phyloP scores from a whole-genome alignment of 2,113 vertebrate genomes.

The Abramis brama region DNA sequence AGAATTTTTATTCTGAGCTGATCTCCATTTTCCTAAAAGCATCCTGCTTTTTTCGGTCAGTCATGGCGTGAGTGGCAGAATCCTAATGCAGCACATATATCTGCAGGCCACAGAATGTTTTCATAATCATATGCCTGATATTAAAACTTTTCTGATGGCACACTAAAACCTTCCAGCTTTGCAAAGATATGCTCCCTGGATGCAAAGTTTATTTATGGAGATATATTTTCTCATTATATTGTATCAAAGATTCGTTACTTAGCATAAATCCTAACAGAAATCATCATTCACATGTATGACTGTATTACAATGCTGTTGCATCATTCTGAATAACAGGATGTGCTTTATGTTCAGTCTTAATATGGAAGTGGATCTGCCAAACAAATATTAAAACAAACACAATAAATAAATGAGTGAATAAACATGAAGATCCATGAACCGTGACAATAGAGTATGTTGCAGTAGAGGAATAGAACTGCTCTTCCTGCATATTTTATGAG shows the following conservation, averaged over 20 bases:
- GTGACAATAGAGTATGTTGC: background rate
- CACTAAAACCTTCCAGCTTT: background rate
- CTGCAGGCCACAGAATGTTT: slow-evolving; percentile 18
- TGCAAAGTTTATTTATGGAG: slow-evolving; percentile 18
- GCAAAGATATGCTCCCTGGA: slow-evolving; percentile 16
- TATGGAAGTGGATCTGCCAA: background rate
- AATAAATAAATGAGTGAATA: background rate
- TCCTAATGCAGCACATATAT: background rate
- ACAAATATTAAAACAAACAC: slow-evolving; percentile 14
- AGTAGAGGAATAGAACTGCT: background rate
- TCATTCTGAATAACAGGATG: slow-evolving; percentile 41
- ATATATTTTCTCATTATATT: slow-evolving; percentile 2
- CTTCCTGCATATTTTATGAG: slow-evolving; percentile 47
- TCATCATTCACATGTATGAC: background rate
- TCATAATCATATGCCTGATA: slow-evolving; percentile 33
- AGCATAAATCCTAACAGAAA: background rate
- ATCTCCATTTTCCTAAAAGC: slow-evolving; percentile 47
- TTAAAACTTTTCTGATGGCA: slow-evolving; percentile 17
- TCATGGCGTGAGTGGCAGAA: slow-evolving; percentile 33
- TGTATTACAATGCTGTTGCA: slow-evolving; percentile 52
- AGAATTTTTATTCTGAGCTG: slow-evolving; percentile 41
- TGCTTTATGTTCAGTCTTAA: slow-evolving; percentile 26
- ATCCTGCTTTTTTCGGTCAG: slow-evolving; percentile 19
- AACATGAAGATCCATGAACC: background rate
- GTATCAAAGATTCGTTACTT: slow-evolving; percentile 4